Base-by-base conservation (phyloP, 2,113 vertebrate species). In the Gymnarchus niloticus region DNA sequence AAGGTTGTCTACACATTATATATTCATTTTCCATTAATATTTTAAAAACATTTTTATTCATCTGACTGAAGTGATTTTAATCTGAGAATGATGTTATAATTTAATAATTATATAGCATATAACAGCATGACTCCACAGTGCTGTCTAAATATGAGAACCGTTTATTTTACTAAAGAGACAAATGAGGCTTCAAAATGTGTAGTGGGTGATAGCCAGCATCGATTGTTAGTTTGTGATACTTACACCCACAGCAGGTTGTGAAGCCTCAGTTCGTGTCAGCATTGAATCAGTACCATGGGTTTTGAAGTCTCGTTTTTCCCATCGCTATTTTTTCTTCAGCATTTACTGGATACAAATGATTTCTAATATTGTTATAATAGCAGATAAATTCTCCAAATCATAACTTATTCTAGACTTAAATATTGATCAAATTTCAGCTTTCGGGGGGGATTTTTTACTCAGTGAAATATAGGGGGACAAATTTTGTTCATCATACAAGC, bases 21-120 rank as follows among this genome's bases (percentile, higher is more conserved):
- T n/a, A n/a, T 73, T 73, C 33, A 73, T 73, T 19, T 73, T 73
- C 33, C 65, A 73, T 73, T 41, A 73, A 73, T 73, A 73, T 73
- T 73, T 73, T 73, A 73, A 28, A 41, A 28, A 73, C 41, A 41
- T 73, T 73, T 69, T 41, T 69, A 69, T 28, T 65, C 3, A 28
- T 12, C 59, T 69, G 61, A 33, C 37, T 69, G 25, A 69, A 69
- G 61, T 69, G 28, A 69, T 69, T 37, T 69, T 28, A 69, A 69
- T 17, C 61, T 69, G 61, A 33, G 61, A 37, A 65, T 33, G 14
- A 65, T 37, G 61, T 65, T 28, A 17, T 65, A 28, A 65, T 33
- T n/a, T n/a, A n/a, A n/a, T n/a, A n/a, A n/a, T n/a, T n/a, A n/a
- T n/a, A n/a, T n/a, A n/a, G n/a, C n/a, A n/a, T n/a, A n/a, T n/a